Evolutionary conservation across 2,797 vertebrate species (phyloP), one percentile per base, ranked within the genome.

Genomic region (Parauchenoglanis punctatus): DNA sequence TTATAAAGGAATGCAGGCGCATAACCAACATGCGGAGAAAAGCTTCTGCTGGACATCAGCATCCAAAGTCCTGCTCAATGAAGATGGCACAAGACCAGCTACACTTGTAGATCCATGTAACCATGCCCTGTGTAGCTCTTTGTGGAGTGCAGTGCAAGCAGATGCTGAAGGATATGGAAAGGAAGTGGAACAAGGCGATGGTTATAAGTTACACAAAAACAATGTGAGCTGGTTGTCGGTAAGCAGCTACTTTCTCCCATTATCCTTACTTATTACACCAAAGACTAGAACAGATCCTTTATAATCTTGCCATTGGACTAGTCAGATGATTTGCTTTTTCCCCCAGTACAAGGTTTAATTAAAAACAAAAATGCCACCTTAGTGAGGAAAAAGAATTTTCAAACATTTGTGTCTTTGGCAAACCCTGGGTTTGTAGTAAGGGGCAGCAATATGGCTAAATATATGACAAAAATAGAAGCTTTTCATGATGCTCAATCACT

Each of bases 111-210:
- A 70, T 4, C 68, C 81, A 54, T 28, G 17, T 75, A 86, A 67
- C 17, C 80, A 80, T 52, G 63, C 10, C 23, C 23, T 81, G 44
- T 72, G 46, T 84, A 70, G 63, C 73, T 67, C 63, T 59, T 58
- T 86, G 17, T 83, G n/a, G 76, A 87, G 81, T 25, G 49, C 77
- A 82, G 18, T 86, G 23, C 86, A 85, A 67, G 59, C 52, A 77
- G 70, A 28, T 18, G 20, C 46, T 31, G 65, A 54, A 86, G 46
- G 31, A 81, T 44, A 56, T 67, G 58, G 76, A 49, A 72, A 40
- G 35, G 40, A 67, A 78, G 13, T 20, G 23, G 54, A 70, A 8
- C n/a, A 54, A 88, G 77, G 83, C 2, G 15, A 2, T 17, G 20
- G 31, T n/a, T 80, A 65, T 25, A 81, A 54, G 40, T 7, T 86